Conservation (phyloP, 2,797 vertebrate genomes). For the Eidolon dupreanum region DNA sequence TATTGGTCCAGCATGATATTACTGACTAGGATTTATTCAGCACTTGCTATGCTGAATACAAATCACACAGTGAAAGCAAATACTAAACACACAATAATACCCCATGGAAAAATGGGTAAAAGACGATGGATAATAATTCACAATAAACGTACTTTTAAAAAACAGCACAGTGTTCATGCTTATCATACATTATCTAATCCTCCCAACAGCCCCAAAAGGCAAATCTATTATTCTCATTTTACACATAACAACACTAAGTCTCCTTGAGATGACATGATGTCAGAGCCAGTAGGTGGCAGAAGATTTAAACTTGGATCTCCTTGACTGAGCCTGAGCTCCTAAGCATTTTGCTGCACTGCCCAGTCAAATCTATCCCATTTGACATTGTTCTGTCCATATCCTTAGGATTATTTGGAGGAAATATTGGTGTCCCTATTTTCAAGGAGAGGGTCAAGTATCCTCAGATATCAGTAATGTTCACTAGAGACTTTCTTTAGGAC, state of each 20-base stretch:
- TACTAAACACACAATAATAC: constrained; percentile 10
- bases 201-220: neutral
- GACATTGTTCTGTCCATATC: neutral
- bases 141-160: neutral
- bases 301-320: constrained; percentile 27
- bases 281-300: constrained; percentile 9
- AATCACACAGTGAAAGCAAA: constrained; percentile 9
- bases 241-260: neutral
- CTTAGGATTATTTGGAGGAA: neutral
- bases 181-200: neutral
- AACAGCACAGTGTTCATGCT: neutral
- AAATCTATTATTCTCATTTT: constrained; percentile 1
- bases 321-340: neutral
- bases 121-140: neutral
- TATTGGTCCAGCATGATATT: neutral
- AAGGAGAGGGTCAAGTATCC: neutral
- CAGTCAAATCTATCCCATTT: neutral
- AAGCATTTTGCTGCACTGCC: neutral
- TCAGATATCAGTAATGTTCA: neutral
- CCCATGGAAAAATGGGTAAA: neutral
- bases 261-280: neutral
- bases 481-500: neutral
- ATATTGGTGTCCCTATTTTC: neutral
- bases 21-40: constrained; percentile 7
- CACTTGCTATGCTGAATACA: neutral